Evolutionary conservation across 1,140 invertebrate genomes (phyloP), one percentile per base, ranked within the genome.

Genomic region (Drosophila quadrilineata): DNA sequence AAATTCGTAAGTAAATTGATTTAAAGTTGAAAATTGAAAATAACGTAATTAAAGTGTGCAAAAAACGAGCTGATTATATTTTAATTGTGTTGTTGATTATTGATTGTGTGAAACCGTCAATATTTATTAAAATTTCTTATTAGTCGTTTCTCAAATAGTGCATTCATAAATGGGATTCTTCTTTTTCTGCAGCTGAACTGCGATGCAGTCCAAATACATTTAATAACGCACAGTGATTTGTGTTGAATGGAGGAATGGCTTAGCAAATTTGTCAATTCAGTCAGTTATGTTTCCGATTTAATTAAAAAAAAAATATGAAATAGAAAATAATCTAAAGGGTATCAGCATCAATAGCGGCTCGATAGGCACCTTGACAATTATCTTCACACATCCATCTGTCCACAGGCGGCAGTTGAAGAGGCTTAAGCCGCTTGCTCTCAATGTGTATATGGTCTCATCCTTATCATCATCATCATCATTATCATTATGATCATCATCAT

Each of bases 301-400:
- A 84, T 70, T 66, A 73, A 54, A 66, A 53, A 65, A 48, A 28
- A 49, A 29, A 52, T 63, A 58, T 56, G 58, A 62, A 69, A 72
- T 71, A 53, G 45, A 73, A 82, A 72, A 80, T 72, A 50, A n/a
- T 60, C 58, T 71, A 67, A 74, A 72, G 70, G 57, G 49, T 41
- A 71, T 71, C 73, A 10, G 12, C 12, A 19, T 26, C 54, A 57
- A 54, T 16, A 16, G 22, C 53, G 49, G 52, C 46, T 64, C 46
- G 45, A 14, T 41, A 35, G 49, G 45, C 50, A 58, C 64, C 68
- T 73, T 84, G 76, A 82, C 76, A 84, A 82, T 82, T 84, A 84
- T 82, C 68, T 58, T 82, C 67, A 67, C 71, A 80, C 71, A 75
- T 75, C 54, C 67, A 26, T n/a, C 35, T 26, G 71, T n/a, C n/a